Evolutionary conservation across 1,140 invertebrate species (phyloP), one percentile per base, ranked within the genome.

Genomic region (Tribolium castaneum): DNA sequence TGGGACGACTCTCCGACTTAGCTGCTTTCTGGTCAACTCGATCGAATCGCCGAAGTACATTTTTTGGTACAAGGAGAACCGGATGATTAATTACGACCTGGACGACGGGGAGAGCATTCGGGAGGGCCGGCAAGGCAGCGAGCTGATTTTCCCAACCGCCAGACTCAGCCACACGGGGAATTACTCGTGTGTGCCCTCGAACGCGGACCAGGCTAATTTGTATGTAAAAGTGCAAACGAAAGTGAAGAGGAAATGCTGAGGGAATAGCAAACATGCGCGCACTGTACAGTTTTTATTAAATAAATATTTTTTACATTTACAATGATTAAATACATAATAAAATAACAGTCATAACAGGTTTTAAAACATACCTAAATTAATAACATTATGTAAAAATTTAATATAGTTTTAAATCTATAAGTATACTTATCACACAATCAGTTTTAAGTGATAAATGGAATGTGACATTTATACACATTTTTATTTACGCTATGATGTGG

Each of bases 61-160:
- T 62, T 94, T 94, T 87, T 95, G 94, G 96, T 94, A 93, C 86
- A 92, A 93, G 83, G 90, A 92, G 78, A 89, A 89, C 71, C 90
- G 90, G 77, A 93, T 94, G 92, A 92, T 93, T 80, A 93, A 93
- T 84, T 94, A 93, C 85, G 92, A 93, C 82, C 87, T 90, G 74
- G 93, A 93, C 88, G 90, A 93, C 70, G 94, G 94, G 52, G 95
- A 93, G 76, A 80, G 83, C 6, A 83, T 86, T 2, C 78, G 86
- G 84, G 82, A 87, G 86, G 83, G 87, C 84, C 80, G 82, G 86
- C 78, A 88, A 86, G 77, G 86, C 86, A 90, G 90, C 73, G 90
- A 90, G 78, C 85, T 92, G 22, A 87, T 88, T 75, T 89, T 92
- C 52, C 86, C 88, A 75, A 89, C 89, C 78, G 91, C 91, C 7